Base-by-base conservation (phyloP, 2,113 vertebrate genomes). In the Neodon shergylaensis region DNA sequence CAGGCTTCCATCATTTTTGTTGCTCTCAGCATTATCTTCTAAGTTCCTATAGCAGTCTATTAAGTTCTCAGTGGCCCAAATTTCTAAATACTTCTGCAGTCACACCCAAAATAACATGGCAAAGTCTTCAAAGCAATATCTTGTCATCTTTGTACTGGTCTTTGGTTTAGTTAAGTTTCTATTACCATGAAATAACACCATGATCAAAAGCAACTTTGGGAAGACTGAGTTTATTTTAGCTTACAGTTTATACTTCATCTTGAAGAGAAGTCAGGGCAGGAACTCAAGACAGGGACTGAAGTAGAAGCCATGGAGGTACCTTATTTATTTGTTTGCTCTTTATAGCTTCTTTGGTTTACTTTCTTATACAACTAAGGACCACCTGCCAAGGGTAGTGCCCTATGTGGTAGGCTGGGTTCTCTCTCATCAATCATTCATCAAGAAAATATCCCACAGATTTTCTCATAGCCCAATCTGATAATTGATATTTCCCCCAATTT, bases 321-420 rank as follows among this genome's bases (percentile, higher is more conserved):
- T 58, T 61, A 61, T n/a, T 63, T 83, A 17, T 39, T 83, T 13
- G 3, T 14, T 61, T 81, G 49, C 0, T 82, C 36, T 82, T 26
- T 44, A 31, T 42, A 31, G 16, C n/a, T 31, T 83, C 24, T 26
- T 42, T 26, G 1, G 24, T 83, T 63, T 42, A 24, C 39, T 63
- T 83, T 44, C 26, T 19, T 63, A 83, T 19, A 63, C 21, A 83
- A 61, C n/a, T 63, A 17, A 63, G 14, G 54, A 19, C 5, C 6
- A 63, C 14, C 14, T 42, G n/a, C 14, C 1, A 1, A 42, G 4
- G 54, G 14, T 63, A 4, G 58, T 17, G 4, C 24, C 3, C 7
- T 8, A 26, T 7, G 26, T 26, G 28, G 13, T 63, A 9, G 39
- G 24, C 58, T 63, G 58, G 13, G n/a, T 42, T 26, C 24, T 31